phyloP scores from a whole-genome alignment of 1,140 invertebrate species.

The Drosophila cardini region DNA sequence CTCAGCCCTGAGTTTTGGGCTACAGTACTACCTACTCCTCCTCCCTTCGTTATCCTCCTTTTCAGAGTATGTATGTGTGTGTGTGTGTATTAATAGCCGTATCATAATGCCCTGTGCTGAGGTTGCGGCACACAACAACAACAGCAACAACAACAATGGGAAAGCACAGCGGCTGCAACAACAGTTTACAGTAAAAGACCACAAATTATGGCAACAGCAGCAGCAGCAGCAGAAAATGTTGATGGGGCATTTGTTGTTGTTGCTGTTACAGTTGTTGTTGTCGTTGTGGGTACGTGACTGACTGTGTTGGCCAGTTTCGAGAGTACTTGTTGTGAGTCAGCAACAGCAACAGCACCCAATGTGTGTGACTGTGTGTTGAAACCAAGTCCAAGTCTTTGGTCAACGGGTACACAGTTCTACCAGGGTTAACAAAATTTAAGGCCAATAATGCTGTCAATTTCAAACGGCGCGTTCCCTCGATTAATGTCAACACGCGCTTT shows the following conservation, averaged over 20 bases:
- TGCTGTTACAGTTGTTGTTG: slow-evolving; percentile 25
- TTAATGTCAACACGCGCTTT: slow-evolving; percentile 79
- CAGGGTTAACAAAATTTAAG: slow-evolving; percentile 61
- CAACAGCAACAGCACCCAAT: slow-evolving; percentile 30
- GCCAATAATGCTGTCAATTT: slow-evolving; percentile 80
- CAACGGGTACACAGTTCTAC: slow-evolving; percentile 1
- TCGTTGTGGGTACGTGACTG: slow-evolving; percentile 62
- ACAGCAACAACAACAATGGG: slow-evolving; percentile 45
- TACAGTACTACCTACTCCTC: slow-evolving; percentile 40
- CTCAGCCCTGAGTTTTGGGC: slow-evolving; percentile 4
- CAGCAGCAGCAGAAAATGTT: slow-evolving; percentile 24
- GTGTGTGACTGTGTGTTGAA: not conserved
- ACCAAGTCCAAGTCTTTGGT: slow-evolving; percentile 35
- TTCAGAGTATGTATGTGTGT: slow-evolving; percentile 15
- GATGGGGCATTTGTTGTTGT: slow-evolving; percentile 49
- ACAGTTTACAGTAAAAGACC: slow-evolving; percentile 69
- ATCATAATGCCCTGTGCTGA: slow-evolving; percentile 64
- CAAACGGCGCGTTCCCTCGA: slow-evolving; percentile 75
- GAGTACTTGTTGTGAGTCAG: slow-evolving; percentile 43
- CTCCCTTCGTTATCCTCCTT: not conserved
- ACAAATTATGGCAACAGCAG: slow-evolving; percentile 71
- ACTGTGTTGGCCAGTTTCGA: slow-evolving; percentile 52
- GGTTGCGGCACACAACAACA: slow-evolving; percentile 56
- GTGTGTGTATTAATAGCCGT: slow-evolving; percentile 66
- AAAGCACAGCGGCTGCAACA: slow-evolving; percentile 33